Evolutionary conservation across 2,113 vertebrate species (phyloP), one percentile per base, ranked within the genome.

Genomic region (Polypterus senegalus): DNA sequence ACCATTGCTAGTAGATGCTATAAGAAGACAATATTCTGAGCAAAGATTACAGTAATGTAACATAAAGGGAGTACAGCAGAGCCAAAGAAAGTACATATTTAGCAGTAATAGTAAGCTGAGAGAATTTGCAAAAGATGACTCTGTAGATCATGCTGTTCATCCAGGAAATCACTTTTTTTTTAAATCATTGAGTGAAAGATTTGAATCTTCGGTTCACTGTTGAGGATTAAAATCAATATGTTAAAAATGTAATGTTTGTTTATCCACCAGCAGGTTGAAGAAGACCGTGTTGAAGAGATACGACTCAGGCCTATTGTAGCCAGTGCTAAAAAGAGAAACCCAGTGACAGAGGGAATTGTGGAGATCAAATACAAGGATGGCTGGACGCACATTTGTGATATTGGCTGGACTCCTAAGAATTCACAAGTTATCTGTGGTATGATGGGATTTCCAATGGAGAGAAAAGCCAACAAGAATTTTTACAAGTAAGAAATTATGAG

Each of bases 361-460:
- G 94, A 98, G 75, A 83, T 98, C 60, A 89, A 76, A 52, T 78
- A 90, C 76, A 86, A 79, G 10, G 82, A 87, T 0, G 62, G 86
- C 69, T 98, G 96, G 96, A 80, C 76, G 0, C 92, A 94, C 79
- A 80, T 98, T 73, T 98, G 94, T 0, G 89, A 97, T 58, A 67
- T 79, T 58, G 90, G 89, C 56, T 98, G 96, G 96, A 83, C 75
- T 5, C 66, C 74, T 64, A 90, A 80, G 65, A 96, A 94, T 84
- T 93, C 88, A 44, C 91, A 54, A 0, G 96, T 98, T 2, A 3
- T 98, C 78, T 98, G 96, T 0, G 96, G 95, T 63, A 94, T 92
- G 93, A 74, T 98, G 85, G 96, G 95, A 63, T 98, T 97, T 74
- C 95, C 95, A 0, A 76, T 88, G 0, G 94, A 97, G 73, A 91